A percentile compares a stretch with the other conserved stretches of the same genome.
Conservation (phyloP, 2,888 invertebrate species). For the Vandiemenella viatica region DNA sequence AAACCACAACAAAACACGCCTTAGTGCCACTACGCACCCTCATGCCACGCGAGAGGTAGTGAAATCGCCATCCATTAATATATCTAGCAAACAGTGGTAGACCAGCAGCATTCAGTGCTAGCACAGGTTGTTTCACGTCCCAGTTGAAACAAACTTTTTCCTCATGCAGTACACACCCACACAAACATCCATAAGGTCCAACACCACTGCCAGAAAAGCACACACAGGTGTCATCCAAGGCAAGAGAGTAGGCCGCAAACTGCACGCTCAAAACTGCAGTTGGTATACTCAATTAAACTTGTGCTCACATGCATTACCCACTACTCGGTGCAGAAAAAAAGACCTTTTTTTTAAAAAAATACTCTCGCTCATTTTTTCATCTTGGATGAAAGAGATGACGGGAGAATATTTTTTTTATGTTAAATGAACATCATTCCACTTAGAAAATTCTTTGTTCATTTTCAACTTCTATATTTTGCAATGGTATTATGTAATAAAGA, state of each 20-base stretch:
- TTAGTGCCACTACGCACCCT: no score
- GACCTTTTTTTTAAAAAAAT: conserved; percentile 5
- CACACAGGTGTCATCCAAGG: background rate
- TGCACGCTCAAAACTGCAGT: background rate
- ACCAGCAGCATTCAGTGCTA: background rate
- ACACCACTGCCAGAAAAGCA: conserved; percentile 1
- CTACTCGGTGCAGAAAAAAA: background rate
- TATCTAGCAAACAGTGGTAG: conserved; percentile 9
- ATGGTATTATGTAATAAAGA: background rate
- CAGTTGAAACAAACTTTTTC: background rate
- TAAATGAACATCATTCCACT: conserved; percentile 12
- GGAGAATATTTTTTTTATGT: conserved; percentile 9
- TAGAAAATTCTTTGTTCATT: conserved; percentile 19
- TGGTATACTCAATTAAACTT: background rate
- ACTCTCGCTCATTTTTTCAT: conserved; percentile 10
- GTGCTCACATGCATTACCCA: background rate
- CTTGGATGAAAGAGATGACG: conserved; percentile 7
- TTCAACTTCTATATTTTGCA: conserved; percentile 2
- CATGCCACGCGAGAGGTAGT: no score
- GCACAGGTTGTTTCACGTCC: no score
- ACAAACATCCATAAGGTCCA: conserved; percentile 1
- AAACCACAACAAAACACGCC: no score
- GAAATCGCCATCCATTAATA: no score
- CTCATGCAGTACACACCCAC: background rate
- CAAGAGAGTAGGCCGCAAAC: background rate